phyloP scores from a whole-genome alignment of 2,113 vertebrate species.

The Phrynosoma platyrhinos region DNA sequence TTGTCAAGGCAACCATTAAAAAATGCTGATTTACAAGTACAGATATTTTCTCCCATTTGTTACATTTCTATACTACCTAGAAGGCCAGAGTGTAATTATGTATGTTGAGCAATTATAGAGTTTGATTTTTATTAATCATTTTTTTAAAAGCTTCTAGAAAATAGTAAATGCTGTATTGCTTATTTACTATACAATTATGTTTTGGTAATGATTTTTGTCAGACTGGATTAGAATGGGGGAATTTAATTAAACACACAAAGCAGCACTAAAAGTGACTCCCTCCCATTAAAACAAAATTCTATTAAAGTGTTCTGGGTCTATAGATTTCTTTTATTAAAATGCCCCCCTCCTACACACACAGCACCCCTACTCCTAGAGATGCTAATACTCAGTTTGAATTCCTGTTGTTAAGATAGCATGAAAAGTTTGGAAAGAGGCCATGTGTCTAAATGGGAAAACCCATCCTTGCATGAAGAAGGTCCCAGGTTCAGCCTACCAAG shows the following conservation, averaged over 20 bases:
- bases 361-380: neutral
- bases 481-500: neutral
- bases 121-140: constrained; percentile 40
- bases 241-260: constrained; percentile 42
- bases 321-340: constrained; percentile 38
- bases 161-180: constrained; percentile 37
- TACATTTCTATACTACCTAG: neutral
- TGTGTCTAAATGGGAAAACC: neutral
- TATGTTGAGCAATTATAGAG: constrained; percentile 34
- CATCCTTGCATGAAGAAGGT: neutral
- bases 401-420: neutral
- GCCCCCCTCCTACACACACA: neutral
- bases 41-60: neutral
- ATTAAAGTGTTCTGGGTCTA: constrained; percentile 13
- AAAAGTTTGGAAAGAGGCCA: neutral
- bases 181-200: constrained; percentile 45
- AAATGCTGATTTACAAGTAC: neutral
- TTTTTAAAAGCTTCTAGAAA: constrained; percentile 28
- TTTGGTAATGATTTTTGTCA: constrained; percentile 41
- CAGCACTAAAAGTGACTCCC: constrained; percentile 10
- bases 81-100: constrained; percentile 31
- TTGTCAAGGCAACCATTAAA: neutral
- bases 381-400: neutral
- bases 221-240: constrained; percentile 19
- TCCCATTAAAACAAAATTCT: neutral